phyloP scores from a whole-genome alignment of 1,140 invertebrate species.

The Bombus haemorrhoidalis region DNA sequence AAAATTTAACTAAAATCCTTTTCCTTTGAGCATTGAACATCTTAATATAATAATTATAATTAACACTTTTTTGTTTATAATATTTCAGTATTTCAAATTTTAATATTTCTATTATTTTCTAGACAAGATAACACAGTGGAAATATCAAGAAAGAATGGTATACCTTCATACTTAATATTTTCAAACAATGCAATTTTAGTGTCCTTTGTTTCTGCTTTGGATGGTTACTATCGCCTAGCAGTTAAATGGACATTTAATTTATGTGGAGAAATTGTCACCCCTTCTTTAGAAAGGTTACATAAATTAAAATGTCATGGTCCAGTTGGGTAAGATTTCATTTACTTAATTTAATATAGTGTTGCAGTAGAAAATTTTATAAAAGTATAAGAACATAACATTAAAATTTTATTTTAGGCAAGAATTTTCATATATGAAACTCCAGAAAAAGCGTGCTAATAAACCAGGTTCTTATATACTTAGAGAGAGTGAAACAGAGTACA shows the following conservation, averaged over 20 bases:
- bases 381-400: not conserved
- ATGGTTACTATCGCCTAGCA: slow-evolving; percentile 94
- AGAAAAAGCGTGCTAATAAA: slow-evolving; percentile 89
- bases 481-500: slow-evolving; percentile 90
- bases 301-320: slow-evolving; percentile 93
- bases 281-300: slow-evolving; percentile 88
- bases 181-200: slow-evolving; percentile 84
- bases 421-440: slow-evolving; percentile 92
- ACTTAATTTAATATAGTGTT: not conserved
- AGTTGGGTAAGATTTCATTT: slow-evolving; percentile 85
- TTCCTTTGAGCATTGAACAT: not conserved
- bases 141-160: slow-evolving; percentile 90
- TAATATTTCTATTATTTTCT: slow-evolving; percentile 16
- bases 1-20: not conserved
- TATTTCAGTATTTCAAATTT: not conserved
- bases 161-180: slow-evolving; percentile 90
- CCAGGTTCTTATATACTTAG: slow-evolving; percentile 91
- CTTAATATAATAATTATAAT: not conserved
- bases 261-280: slow-evolving; percentile 90
- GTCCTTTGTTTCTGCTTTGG: slow-evolving; percentile 92
- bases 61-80: not conserved
- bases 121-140: slow-evolving; percentile 88
- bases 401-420: slow-evolving; percentile 84
- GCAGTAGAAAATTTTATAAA: not conserved
- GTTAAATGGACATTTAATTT: slow-evolving; percentile 95